Base-by-base conservation (phyloP, 2,797 vertebrate genomes). In the Simalia tracyae region DNA sequence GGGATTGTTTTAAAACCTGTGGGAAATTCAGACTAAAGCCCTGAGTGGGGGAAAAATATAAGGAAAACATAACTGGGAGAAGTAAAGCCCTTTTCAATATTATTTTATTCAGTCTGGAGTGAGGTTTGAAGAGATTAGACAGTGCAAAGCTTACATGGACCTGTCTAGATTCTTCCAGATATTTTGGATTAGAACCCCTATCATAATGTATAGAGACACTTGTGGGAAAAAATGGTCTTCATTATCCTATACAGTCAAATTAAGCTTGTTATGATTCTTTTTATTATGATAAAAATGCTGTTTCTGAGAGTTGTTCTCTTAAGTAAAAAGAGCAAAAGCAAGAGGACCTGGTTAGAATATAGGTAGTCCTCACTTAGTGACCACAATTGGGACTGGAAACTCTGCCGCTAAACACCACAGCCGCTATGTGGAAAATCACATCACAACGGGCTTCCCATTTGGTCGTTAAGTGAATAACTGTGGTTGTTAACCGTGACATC, bases 301-400 rank as follows among this genome's bases (percentile, higher is more conserved):
- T 89, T 28, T 46, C 4, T 57, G 17, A 19, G 5, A 72, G 7
- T 22, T 54, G 50, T 12, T 12, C 15, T 56, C 5, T 22, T 24
- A 68, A 36, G 17, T 12, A 88, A 56, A 15, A 22, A 54, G 4
- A 56, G 72, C 86, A 89, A 91, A 84, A 93, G 90, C 84, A 87
- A 31, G 92, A 93, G 50, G 26, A 60, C 90, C 64, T 68, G 84
- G 87, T 56, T 68, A 93, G 90, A 84, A 76, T 93, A 95, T 2
- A 59, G 57, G 57, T 59, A 59, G 11, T 59, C 15, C 57, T 59
- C 15, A 14, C 57, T 59, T 59, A 59, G 57, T 59, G 14, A 59
- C 15, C 57, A 59, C 57, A 59, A 17, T 1, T 59, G 14, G 57
- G 57, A 59, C 11, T 4, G 4, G 57, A 4, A 17, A 59, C 14